phyloP scores from a whole-genome alignment of 2,113 vertebrate species.

The Larimichthys polyactis region DNA sequence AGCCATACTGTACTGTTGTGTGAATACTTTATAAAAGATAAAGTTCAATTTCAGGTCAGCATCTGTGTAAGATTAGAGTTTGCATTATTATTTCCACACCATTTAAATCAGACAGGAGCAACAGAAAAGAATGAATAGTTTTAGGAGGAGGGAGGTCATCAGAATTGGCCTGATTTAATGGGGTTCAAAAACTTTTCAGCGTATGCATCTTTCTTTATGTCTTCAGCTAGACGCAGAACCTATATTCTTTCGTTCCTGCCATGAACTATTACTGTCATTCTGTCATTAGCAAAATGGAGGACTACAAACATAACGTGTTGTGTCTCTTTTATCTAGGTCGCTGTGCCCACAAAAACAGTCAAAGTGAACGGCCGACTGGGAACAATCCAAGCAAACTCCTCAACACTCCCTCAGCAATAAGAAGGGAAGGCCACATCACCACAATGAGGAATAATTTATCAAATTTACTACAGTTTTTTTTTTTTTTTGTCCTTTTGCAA shows the following conservation, averaged over 20 bases:
- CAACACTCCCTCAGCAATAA: conserved; percentile 50
- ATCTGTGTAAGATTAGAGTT: conserved; percentile 31
- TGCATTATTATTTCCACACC: background rate
- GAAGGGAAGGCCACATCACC: conserved; percentile 28
- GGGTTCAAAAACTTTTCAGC: background rate
- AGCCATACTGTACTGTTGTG: conserved; percentile 24
- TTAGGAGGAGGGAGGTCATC: background rate
- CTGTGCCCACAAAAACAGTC: conserved; percentile 79
- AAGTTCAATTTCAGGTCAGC: conserved; percentile 64
- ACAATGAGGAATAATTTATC: conserved; percentile 29
- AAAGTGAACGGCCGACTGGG: conserved; percentile 84
- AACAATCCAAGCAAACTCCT: conserved; percentile 72
- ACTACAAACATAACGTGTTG: conserved; percentile 46
- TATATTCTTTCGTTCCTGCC: conserved; percentile 11
- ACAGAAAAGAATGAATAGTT: conserved; percentile 4
- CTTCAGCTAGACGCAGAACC: conserved; percentile 4
- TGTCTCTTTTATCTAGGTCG: conserved; percentile 74
- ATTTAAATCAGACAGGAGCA: conserved; percentile 20
- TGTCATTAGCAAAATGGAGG: conserved; percentile 17
- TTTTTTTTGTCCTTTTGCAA: conserved; percentile 39
- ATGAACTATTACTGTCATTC: conserved; percentile 8
- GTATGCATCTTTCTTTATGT: background rate
- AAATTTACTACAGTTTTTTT: background rate
- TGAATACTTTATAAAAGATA: conserved; percentile 32
- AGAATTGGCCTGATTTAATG: background rate